phyloP scores from a whole-genome alignment of 2,797 vertebrate species.

The Lagodon rhomboides region DNA sequence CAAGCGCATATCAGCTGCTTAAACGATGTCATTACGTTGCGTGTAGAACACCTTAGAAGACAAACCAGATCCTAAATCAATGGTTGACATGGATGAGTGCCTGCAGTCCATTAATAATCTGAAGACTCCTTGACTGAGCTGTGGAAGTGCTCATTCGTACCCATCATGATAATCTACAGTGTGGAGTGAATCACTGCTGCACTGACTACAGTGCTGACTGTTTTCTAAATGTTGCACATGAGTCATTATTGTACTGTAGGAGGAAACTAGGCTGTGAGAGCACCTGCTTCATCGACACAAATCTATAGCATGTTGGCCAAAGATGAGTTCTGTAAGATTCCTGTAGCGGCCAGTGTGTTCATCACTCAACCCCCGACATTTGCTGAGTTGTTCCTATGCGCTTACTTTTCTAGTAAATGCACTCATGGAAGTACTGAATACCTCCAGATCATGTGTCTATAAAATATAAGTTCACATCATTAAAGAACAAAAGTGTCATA shows the following conservation, averaged over 20 bases:
- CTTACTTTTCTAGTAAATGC: neutral
- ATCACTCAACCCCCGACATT: neutral
- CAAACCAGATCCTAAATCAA: slow-evolving; percentile 36
- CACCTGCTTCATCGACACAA: slow-evolving; percentile 37
- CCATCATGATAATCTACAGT: slow-evolving; percentile 62
- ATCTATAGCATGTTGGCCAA: slow-evolving; percentile 41
- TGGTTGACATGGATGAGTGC: slow-evolving; percentile 48
- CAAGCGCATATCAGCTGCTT: neutral
- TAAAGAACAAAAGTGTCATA: neutral
- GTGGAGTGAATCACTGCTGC: slow-evolving; percentile 64
- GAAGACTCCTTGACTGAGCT: slow-evolving; percentile 66
- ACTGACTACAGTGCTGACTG: slow-evolving; percentile 40
- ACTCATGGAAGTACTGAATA: neutral
- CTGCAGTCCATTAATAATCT: slow-evolving; percentile 52
- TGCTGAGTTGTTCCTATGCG: too few species aligned
- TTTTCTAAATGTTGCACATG: slow-evolving; percentile 61
- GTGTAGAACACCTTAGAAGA: slow-evolving; percentile 5
- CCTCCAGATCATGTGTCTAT: neutral
- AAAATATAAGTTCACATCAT: neutral
- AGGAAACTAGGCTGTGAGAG: slow-evolving; percentile 46
- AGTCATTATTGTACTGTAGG: slow-evolving; percentile 67
- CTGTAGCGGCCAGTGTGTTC: slow-evolving; percentile 8
- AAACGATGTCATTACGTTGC: neutral
- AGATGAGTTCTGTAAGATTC: slow-evolving; percentile 28
- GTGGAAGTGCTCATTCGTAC: slow-evolving; percentile 49